phyloP scores from a whole-genome alignment of 2,797 vertebrate species.

The Leptodactylus fallax region DNA sequence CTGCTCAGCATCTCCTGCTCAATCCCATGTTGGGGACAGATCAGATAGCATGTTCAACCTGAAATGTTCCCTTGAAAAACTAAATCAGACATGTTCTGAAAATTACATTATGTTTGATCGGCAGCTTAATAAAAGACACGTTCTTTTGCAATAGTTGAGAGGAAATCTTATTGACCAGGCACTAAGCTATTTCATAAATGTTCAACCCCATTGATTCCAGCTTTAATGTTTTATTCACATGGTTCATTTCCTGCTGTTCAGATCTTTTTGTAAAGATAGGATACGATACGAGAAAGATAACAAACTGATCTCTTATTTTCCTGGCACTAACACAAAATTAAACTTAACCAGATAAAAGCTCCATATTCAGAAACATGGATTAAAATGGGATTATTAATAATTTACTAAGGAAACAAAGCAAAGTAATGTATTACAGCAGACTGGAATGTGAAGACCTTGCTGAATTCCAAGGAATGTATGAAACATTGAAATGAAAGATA shows the following conservation, averaged over 20 bases:
- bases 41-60: too few relatives aligned
- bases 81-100: too few relatives aligned
- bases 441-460: background rate
- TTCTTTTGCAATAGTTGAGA: background rate
- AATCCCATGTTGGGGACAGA: too few relatives aligned
- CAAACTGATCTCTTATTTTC: slow-evolving; percentile 33
- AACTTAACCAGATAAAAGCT: slow-evolving; percentile 37
- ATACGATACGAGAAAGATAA: slow-evolving; percentile 22
- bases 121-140: background rate
- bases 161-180: slow-evolving; percentile 11
- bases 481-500: background rate
- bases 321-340: slow-evolving; percentile 36
- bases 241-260: slow-evolving; percentile 24
- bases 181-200: slow-evolving; percentile 28
- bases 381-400: slow-evolving; percentile 34
- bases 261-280: background rate
- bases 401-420: slow-evolving; percentile 39
- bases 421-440: slow-evolving; percentile 21
- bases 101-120: background rate
- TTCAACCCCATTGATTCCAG: slow-evolving; percentile 35
- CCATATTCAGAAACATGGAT: slow-evolving; percentile 20
- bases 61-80: too few relatives aligned
- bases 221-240: slow-evolving; percentile 44
- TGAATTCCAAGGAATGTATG: background rate
- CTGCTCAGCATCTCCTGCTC: too few relatives aligned